Percentiles rank a stretch among this genome's conserved stretches.
These are phyloP conservation scores for Anoura caudifer DNA, from an alignment of 2,113 vertebrate species.

Conservation along the genomic window DNA sequence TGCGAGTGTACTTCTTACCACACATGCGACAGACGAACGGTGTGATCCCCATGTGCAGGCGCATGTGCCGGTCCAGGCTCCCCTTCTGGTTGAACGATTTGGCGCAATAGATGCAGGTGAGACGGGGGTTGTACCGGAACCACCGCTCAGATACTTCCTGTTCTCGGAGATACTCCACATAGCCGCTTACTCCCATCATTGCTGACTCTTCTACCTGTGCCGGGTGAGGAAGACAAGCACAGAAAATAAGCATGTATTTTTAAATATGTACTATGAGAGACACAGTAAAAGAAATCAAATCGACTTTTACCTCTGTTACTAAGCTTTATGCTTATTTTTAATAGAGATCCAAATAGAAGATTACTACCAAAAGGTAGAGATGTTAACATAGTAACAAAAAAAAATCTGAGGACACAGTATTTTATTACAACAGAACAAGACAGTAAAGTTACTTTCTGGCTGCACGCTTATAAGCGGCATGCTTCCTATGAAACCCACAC, in stretches of 20 bases:
- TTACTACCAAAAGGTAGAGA: neutral
- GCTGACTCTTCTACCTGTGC: slow-evolving; percentile 91
- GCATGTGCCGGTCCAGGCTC: slow-evolving; percentile 98
- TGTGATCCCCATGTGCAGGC: slow-evolving; percentile 99
- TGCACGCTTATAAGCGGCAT: neutral
- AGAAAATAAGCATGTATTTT: neutral
- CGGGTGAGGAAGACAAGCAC: slow-evolving; percentile 32
- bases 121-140: slow-evolving; percentile 98
- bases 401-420: neutral
- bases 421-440: neutral
- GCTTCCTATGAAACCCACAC: neutral
- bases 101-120: slow-evolving; percentile 99
- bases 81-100: slow-evolving; percentile 99
- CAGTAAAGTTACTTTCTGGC: neutral
- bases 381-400: neutral
- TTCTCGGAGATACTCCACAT: slow-evolving; percentile 96
- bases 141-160: slow-evolving; percentile 96
- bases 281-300: neutral
- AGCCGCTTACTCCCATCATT: slow-evolving; percentile 92
- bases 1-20: slow-evolving; percentile 99
- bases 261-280: neutral
- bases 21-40: slow-evolving; percentile 98
- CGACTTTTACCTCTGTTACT: neutral
- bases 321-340: neutral
- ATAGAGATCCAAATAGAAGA: neutral